Conservation (phyloP, 2,888 invertebrate species). For the Tipula vernalis region DNA sequence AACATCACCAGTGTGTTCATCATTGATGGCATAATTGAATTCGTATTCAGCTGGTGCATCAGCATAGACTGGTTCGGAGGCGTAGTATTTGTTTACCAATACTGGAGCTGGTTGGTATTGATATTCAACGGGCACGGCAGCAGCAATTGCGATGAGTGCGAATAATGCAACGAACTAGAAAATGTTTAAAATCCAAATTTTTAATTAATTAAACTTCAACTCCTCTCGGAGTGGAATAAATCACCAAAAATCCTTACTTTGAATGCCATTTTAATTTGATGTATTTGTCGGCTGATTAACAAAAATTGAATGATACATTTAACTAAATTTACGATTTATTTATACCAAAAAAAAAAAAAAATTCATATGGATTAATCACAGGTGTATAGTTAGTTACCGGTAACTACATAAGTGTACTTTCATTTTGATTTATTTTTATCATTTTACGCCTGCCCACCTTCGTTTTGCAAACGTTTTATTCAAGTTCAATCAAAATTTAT, state of each 20-base stretch:
- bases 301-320: no score
- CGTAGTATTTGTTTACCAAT: neutral
- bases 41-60: conserved; percentile 37
- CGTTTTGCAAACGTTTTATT: neutral
- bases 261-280: no score
- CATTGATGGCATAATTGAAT: conserved; percentile 37
- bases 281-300: no score
- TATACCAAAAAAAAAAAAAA: neutral
- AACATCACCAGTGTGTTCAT: conserved; percentile 40
- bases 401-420: no score
- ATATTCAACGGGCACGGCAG: neutral
- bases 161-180: no score
- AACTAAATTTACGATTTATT: no score
- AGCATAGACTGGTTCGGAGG: neutral
- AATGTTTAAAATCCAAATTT: neutral
- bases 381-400: neutral
- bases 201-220: no score
- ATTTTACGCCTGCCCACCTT: neutral
- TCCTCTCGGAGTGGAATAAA: no score
- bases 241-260: no score
- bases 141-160: neutral
- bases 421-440: no score
- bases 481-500: no score
- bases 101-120: neutral
- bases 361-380: neutral